Conservation (phyloP, 2,113 vertebrate genomes). For the Mirounga angustirostris region DNA sequence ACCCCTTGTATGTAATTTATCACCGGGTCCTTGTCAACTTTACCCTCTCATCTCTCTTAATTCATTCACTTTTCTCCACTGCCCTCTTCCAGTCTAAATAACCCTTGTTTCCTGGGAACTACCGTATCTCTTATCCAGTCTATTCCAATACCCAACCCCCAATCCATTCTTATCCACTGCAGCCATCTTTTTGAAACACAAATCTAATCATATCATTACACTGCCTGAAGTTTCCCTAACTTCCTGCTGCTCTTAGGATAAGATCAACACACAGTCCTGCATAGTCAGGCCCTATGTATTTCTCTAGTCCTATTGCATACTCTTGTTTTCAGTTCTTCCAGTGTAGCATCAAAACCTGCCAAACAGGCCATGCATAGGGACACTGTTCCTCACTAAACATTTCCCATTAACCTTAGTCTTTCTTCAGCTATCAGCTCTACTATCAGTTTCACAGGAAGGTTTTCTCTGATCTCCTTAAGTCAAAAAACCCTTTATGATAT, state of each 20-base stretch:
- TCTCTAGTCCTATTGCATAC: background rate
- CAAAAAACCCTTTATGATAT: background rate
- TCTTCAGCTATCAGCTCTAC: background rate
- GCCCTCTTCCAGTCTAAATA: background rate
- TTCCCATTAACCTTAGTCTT: background rate
- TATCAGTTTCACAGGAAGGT: slow-evolving; percentile 10
- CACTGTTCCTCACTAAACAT: background rate
- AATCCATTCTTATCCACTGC: background rate
- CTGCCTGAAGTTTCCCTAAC: background rate
- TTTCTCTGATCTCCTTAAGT: background rate
- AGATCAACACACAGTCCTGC: background rate
- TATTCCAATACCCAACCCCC: background rate
- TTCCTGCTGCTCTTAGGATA: slow-evolving; percentile 20
- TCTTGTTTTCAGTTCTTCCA: background rate
- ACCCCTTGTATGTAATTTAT: background rate
- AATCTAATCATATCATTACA: slow-evolving; percentile 7
- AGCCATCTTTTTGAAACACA: slow-evolving; percentile 40
- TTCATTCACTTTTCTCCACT: background rate
- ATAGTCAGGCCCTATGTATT: background rate
- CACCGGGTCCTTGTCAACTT: background rate
- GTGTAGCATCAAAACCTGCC: background rate
- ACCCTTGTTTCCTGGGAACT: background rate
- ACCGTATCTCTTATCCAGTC: background rate
- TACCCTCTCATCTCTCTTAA: background rate
- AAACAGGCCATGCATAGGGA: background rate